These are phyloP conservation scores for Agrilus planipennis DNA, from an alignment of 1,140 invertebrate genomes.

Conservation along the genomic window DNA sequence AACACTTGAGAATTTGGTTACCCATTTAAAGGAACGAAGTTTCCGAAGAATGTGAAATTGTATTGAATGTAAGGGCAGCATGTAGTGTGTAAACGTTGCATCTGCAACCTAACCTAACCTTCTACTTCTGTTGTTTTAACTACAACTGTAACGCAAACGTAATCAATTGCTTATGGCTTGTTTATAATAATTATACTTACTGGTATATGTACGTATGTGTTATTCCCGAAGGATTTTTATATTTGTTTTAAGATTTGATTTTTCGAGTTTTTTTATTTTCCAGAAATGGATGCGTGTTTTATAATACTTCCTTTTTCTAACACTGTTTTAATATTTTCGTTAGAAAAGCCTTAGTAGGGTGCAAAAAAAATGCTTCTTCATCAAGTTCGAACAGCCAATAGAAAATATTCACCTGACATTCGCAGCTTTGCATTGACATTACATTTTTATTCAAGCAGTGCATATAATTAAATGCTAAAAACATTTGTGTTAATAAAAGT, in stretches of 20 bases:
- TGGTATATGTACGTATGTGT: not conserved
- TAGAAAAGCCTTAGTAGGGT: no score
- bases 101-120: not conserved
- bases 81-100: no score
- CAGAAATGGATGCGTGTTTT: not conserved
- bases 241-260: no score
- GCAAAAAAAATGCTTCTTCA: no score
- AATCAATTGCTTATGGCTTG: not conserved
- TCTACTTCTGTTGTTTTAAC: not conserved
- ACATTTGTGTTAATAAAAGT: no score
- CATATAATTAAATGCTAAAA: conserved; percentile 3
- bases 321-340: no score
- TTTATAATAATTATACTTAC: not conserved
- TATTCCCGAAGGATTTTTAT: not conserved
- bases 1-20: not conserved
- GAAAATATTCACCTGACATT: conserved; percentile 2
- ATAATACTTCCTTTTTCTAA: no score
- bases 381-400: not conserved
- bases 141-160: not conserved
- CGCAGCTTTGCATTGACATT: conserved; percentile 9
- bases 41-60: conserved; percentile 1
- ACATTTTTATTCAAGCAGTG: conserved; percentile 5
- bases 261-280: not conserved
- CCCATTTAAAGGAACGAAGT: not conserved
- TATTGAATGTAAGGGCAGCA: not conserved